Evolutionary conservation across 1,140 invertebrate genomes (phyloP).

Genomic region (Sycophila sp.): DNA sequence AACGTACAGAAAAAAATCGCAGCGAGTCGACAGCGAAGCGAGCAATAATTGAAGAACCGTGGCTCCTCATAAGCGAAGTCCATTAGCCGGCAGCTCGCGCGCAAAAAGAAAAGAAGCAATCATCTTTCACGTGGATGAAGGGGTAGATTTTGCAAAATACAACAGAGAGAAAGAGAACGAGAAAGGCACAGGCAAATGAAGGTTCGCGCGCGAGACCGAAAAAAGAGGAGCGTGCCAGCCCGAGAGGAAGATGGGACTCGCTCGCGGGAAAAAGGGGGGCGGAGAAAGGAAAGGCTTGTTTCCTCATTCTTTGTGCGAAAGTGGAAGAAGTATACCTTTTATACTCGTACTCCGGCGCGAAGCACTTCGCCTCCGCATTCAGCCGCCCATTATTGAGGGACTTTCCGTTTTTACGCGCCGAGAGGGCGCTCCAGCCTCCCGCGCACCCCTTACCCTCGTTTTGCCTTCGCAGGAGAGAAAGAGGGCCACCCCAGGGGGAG

Average conservation of each 20-base stretch:
- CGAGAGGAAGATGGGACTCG: constrained; percentile 8
- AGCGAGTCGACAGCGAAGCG: no score
- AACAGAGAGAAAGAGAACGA: not conserved
- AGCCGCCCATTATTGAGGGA: constrained; percentile 9
- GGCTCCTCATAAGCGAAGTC: not conserved
- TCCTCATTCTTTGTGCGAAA: constrained; percentile 12
- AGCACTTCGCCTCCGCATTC: constrained; percentile 1
- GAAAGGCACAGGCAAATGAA: not conserved
- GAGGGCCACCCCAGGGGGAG: not conserved
- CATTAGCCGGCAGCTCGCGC: not conserved
- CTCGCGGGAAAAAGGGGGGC: not conserved
- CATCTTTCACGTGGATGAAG: constrained; percentile 5
- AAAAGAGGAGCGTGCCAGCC: not conserved
- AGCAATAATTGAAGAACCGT: no score
- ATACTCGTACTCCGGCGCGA: not conserved
- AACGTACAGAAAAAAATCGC: no score
- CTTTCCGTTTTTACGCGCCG: constrained; percentile 12
- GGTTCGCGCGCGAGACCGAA: not conserved
- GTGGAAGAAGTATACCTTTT: constrained; percentile 13
- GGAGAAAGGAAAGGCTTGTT: constrained; percentile 27
- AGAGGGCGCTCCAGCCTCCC: not conserved
- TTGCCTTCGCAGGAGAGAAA: not conserved
- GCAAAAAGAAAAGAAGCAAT: constrained; percentile 6
- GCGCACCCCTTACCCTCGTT: not conserved
- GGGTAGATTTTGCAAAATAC: not conserved